phyloP scores from a whole-genome alignment of 2,888 invertebrate genomes.

The Mimachlamys varia region DNA sequence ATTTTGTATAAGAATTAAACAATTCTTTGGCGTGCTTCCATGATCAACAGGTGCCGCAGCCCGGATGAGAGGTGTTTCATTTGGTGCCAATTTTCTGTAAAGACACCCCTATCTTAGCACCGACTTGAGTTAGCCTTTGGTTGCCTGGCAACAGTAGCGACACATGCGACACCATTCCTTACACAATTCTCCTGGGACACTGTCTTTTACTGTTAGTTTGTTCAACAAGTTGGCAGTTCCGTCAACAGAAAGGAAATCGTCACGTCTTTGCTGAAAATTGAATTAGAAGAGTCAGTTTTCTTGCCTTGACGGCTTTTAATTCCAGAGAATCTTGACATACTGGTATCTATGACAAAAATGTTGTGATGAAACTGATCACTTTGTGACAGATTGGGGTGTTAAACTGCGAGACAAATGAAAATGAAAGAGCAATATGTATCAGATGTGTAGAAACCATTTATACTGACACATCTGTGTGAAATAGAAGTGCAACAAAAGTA shows the following conservation, averaged over 20 bases:
- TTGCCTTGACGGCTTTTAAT: not conserved
- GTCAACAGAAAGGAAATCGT: constrained; percentile 28
- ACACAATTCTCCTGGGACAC: not conserved
- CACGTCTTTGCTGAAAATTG: constrained; percentile 13
- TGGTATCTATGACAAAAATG: constrained; percentile 18
- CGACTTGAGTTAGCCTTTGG: not conserved
- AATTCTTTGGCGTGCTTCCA: constrained; percentile 20
- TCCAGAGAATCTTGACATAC: not conserved
- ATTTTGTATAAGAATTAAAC: constrained; percentile 33
- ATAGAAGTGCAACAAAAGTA: not conserved
- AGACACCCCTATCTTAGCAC: constrained; percentile 19
- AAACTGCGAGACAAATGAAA: not conserved
- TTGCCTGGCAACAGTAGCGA: constrained; percentile 16
- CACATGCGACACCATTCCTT: not conserved
- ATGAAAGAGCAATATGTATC: constrained; percentile 8
- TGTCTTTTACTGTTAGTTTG: constrained; percentile 31
- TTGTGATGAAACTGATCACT: constrained; percentile 18
- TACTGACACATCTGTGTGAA: not conserved
- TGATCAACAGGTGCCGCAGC: constrained; percentile 29
- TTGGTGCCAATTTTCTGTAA: constrained; percentile 20
- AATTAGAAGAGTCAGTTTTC: constrained; percentile 13
- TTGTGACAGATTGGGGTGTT: not conserved
- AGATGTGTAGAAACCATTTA: not conserved
- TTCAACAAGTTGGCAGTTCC: constrained; percentile 10
- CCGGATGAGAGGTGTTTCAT: constrained; percentile 1